Percentiles rank a stretch among this genome's conserved stretches.
Evolutionary conservation across 2,888 invertebrate species (phyloP).

Genomic region (Amphipoea oculea): DNA sequence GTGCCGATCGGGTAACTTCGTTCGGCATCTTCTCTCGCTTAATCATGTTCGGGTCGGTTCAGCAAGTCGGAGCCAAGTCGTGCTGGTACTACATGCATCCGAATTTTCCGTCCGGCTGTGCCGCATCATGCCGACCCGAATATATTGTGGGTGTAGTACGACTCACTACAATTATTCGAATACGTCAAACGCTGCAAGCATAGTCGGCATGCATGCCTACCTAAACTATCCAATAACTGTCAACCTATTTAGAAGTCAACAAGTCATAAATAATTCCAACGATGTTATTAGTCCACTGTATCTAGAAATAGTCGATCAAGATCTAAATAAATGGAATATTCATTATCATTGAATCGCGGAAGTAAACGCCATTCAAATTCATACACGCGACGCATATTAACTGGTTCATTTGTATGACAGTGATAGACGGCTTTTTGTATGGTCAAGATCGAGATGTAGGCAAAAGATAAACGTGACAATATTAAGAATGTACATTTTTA

Average conservation of each 20-base stretch:
- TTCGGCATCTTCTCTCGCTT: neutral
- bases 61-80: neutral
- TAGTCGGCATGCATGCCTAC: constrained; percentile 3
- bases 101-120: neutral
- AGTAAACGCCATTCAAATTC: constrained; percentile 67
- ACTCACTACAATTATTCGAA: neutral
- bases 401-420: constrained; percentile 66
- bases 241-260: constrained; percentile 41
- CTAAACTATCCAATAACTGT: constrained; percentile 30
- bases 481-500: neutral
- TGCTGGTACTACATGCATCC: neutral
- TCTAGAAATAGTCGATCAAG: constrained; percentile 59
- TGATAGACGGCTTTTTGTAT: constrained; percentile 56
- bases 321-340: constrained; percentile 61
- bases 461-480: constrained; percentile 21
- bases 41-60: neutral
- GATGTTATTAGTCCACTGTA: constrained; percentile 51
- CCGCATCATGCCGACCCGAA: neutral
- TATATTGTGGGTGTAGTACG: neutral
- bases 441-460: constrained; percentile 52
- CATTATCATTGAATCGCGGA: constrained; percentile 62
- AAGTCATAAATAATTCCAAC: constrained; percentile 57
- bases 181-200: neutral
- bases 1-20: neutral
- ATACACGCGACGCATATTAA: constrained; percentile 63